Percentiles rank a stretch among this genome's conserved stretches.
These are phyloP conservation scores for Tinamus major DNA, from an alignment of 2,797 vertebrate genomes.

Conservation along the genomic window DNA sequence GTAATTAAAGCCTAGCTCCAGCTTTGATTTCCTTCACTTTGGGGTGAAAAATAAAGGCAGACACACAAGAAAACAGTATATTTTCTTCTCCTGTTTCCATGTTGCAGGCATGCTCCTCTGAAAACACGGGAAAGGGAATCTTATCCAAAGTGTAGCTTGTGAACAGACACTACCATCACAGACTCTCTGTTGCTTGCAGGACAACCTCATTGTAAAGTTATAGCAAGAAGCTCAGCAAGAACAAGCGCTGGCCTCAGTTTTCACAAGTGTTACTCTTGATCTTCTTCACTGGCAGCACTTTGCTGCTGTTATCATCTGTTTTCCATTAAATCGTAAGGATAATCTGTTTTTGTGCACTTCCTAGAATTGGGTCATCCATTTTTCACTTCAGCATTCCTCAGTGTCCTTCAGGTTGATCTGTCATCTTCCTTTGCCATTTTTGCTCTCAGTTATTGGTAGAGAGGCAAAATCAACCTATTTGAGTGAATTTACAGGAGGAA, in stretches of 20 bases:
- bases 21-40: not conserved
- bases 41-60: not conserved
- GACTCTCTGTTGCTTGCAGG: not conserved
- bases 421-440: not conserved
- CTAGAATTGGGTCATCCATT: not conserved
- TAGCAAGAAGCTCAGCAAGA: not conserved
- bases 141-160: not conserved
- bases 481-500: not conserved
- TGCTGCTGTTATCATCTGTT: not conserved
- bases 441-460: not conserved
- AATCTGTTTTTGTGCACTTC: not conserved
- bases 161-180: not conserved
- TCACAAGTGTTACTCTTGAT: not conserved
- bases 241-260: not conserved
- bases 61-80: not conserved
- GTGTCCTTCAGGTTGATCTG: not conserved
- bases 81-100: not conserved
- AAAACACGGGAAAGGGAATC: conserved; percentile 23
- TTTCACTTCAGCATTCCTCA: not conserved
- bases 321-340: not conserved
- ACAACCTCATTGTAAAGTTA: not conserved
- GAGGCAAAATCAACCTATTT: not conserved
- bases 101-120: conserved; percentile 18
- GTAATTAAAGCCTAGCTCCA: not conserved
- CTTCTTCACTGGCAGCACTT: not conserved